These are phyloP conservation scores for Aricia agestis DNA, from an alignment of 1,140 invertebrate species.

Conservation along the genomic window DNA sequence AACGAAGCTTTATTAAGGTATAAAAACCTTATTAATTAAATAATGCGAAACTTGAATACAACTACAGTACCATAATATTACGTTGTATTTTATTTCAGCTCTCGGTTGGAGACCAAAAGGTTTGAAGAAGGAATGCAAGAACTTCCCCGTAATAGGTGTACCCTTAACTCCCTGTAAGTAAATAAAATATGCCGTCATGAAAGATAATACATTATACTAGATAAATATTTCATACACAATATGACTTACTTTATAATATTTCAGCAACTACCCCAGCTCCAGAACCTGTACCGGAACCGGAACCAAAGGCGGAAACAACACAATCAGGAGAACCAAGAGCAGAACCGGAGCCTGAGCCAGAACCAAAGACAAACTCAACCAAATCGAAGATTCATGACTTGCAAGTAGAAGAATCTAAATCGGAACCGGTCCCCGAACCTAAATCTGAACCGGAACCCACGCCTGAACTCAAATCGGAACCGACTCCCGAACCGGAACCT, in stretches of 20 bases:
- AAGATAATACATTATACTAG: too few species aligned
- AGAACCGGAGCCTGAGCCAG: slow-evolving; percentile 46
- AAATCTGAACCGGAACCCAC: slow-evolving; percentile 15
- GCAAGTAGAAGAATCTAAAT: slow-evolving; percentile 6
- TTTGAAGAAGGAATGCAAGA: slow-evolving; percentile 84
- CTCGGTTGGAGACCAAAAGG: slow-evolving; percentile 77
- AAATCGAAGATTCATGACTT: not conserved
- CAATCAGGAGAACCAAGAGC: slow-evolving; percentile 46
- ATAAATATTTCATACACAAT: too few species aligned
- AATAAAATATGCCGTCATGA: not conserved
- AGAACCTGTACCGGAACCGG: slow-evolving; percentile 50
- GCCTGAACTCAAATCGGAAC: slow-evolving; percentile 41
- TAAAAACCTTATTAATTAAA: too few species aligned
- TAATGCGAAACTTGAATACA: too few species aligned
- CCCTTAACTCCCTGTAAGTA: slow-evolving; percentile 47
- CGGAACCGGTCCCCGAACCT: slow-evolving; percentile 5
- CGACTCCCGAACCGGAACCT: slow-evolving; percentile 66
- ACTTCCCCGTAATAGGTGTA: slow-evolving; percentile 83
- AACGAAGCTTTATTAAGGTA: too few species aligned
- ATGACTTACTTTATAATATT: slow-evolving; percentile 22
- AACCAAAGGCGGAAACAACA: slow-evolving; percentile 61
- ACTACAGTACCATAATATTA: not conserved
- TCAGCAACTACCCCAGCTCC: slow-evolving; percentile 46
- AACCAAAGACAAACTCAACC: slow-evolving; percentile 32
- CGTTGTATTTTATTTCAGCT: slow-evolving; percentile 32